Conservation (phyloP, 2,113 vertebrate species). For the Rana temporaria region DNA sequence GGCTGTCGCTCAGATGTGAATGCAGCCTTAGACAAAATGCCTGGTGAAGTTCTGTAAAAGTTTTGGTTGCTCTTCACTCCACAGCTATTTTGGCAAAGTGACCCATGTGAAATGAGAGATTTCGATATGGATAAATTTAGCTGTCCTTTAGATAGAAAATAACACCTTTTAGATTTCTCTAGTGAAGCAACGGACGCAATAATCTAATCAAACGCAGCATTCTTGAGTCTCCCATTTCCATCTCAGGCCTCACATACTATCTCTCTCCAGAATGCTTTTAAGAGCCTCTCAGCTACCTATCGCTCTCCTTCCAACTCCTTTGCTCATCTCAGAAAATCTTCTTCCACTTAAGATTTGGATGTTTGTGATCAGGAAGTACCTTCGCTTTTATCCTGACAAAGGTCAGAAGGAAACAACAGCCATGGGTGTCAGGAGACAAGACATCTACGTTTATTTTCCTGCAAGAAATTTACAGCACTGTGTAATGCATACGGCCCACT, state of each 20-base stretch:
- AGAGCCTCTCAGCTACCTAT: conserved; percentile 17
- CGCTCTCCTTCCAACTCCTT: conserved; percentile 37
- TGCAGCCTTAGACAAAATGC: no score
- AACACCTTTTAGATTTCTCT: no score
- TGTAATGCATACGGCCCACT: not conserved
- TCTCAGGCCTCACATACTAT: conserved; percentile 11
- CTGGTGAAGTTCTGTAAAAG: no score
- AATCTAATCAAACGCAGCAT: not conserved
- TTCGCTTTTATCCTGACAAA: conserved; percentile 38
- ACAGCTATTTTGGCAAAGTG: no score
- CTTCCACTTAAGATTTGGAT: conserved; percentile 34
- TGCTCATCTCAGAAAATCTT: conserved; percentile 35
- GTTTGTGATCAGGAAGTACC: conserved; percentile 34
- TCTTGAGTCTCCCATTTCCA: conserved; percentile 6
- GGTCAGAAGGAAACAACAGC: conserved; percentile 35
- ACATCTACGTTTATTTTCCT: not conserved
- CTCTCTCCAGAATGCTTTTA: conserved; percentile 18
- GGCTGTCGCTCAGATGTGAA: no score
- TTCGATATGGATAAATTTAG: no score
- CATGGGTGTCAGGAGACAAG: conserved; percentile 25
- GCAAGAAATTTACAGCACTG: not conserved
- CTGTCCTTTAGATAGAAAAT: no score
- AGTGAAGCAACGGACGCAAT: not conserved
- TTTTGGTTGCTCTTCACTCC: no score
- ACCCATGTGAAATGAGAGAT: no score